Evolutionary conservation across 2,797 vertebrate genomes (phyloP).

Genomic region (Chrosomus eos): DNA sequence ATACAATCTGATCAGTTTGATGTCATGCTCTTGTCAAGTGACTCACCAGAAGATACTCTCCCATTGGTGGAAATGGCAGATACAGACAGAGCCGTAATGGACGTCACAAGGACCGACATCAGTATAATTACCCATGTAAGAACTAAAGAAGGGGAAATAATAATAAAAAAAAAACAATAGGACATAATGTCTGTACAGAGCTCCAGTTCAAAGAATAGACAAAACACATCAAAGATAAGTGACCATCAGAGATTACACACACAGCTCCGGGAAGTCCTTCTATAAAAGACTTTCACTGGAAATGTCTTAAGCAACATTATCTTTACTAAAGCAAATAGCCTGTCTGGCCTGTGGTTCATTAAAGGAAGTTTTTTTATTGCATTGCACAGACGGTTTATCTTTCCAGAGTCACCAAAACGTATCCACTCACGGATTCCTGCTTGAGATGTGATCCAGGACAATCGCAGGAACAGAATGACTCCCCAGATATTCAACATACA

Average conservation of each 20-base stretch:
- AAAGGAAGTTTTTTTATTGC: not conserved
- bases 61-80: constrained; percentile 82
- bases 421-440: constrained; percentile 73
- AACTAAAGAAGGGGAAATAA: constrained; percentile 61
- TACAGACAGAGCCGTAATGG: constrained; percentile 76
- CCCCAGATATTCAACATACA: constrained; percentile 83
- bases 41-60: constrained; percentile 76
- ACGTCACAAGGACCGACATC: constrained; percentile 76
- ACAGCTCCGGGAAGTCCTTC: not conserved
- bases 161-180: not conserved
- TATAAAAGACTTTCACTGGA: not conserved
- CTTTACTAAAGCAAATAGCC: not conserved
- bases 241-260: not conserved
- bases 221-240: not conserved
- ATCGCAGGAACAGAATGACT: constrained; percentile 76
- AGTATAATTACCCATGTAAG: constrained; percentile 79
- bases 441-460: constrained; percentile 80
- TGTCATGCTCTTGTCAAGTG: not conserved
- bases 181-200: not conserved
- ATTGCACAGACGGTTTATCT: not conserved
- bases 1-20: not conserved
- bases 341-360: not conserved
- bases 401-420: not conserved
- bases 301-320: constrained; percentile 1
- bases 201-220: not conserved